phyloP scores from a whole-genome alignment of 2,888 invertebrate species.

The Busseola fusca region DNA sequence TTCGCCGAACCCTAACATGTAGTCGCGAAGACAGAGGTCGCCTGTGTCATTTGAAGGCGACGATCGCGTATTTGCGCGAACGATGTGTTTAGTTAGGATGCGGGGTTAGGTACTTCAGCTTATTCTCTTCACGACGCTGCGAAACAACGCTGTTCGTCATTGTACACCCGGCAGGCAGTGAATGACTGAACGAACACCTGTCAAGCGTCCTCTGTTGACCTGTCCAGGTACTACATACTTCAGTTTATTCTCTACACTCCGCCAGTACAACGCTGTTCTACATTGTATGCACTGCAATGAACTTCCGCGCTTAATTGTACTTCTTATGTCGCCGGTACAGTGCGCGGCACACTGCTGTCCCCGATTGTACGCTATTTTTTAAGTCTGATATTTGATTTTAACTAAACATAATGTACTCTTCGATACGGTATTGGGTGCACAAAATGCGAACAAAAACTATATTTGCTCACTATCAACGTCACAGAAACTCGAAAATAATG shows the following conservation, averaged over 20 bases:
- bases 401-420: conserved; percentile 4
- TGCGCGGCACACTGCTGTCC: neutral
- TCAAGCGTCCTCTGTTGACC: conserved; percentile 12
- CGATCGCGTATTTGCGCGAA: neutral
- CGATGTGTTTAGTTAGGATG: too few species aligned
- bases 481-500: neutral
- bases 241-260: conserved; percentile 11
- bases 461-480: neutral
- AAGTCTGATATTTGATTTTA: neutral
- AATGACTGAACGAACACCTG: neutral
- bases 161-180: neutral
- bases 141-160: neutral
- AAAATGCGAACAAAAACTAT: neutral
- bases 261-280: conserved; percentile 25
- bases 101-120: conserved; percentile 1
- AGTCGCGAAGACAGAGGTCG: neutral
- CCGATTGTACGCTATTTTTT: conserved; percentile 3
- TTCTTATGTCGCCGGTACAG: neutral
- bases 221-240: conserved; percentile 7
- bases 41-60: neutral
- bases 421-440: conserved; percentile 11
- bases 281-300: neutral
- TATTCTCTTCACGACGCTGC: neutral
- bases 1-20: neutral
- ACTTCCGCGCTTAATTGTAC: conserved; percentile 9